Base-by-base conservation (phyloP, 2,888 invertebrate genomes). In the Diadromus collaris region DNA sequence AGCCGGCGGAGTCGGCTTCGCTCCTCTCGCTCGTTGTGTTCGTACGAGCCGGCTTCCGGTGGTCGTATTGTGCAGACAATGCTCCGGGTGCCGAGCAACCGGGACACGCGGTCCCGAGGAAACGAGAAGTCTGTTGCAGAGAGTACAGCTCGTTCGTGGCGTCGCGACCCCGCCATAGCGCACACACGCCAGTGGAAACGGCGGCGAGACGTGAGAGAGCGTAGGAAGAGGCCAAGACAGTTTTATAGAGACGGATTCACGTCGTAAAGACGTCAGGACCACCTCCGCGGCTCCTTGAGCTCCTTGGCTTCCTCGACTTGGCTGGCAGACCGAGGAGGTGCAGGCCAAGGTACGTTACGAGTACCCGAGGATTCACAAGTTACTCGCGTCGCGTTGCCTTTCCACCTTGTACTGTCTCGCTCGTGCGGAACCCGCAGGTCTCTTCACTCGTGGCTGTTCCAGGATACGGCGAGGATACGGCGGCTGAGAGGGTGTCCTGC, bases 161-260 rank as follows among this genome's bases (percentile, higher is more conserved):
- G 71, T 68, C 63, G 71, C 67, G 44, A 58, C 51, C 58, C 51
- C 58, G 67, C 63, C 63, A 51, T 56, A 34, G 56, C 16, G 61
- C 69, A 41, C 54, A 60, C 54, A 24, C 54, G 21, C 34, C 32
- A 19, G 48, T 21, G n/a, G 64, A 63, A 60, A 76, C 73, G 64
- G 81, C 63, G 64, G 58, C 61, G 72, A 34, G 65, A 71, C 48
- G 67, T 34, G 60, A 41, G 71, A 70, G 71, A 63, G 71, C 48
- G 76, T 60, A 73, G 83, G 74, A 78, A 77, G 86, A 72, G 68
- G 80, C 85, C 82, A 74, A 83, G 88, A 88, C 88, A 89, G 89
- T 89, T 89, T 89, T 89, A 89, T 87, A 87, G 87, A 88, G 89
- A 89, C 86, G 88, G 86, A 88, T 89, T 86, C 85, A 83, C 83